Evolutionary conservation across 2,113 vertebrate species (phyloP).

Genomic region (Stomatorhinus ivindoensis): DNA sequence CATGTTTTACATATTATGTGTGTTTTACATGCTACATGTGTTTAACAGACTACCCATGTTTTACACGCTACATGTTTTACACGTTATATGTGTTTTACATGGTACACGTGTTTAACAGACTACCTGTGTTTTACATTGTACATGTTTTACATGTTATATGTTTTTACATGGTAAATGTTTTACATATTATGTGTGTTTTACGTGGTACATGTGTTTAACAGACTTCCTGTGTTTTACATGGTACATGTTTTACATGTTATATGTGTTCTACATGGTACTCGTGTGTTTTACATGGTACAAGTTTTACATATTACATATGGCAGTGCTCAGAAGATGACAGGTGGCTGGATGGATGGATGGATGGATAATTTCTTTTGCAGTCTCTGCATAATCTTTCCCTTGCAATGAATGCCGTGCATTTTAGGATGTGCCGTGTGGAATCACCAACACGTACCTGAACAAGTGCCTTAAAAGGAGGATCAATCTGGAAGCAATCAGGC

Average conservation of each 20-base stretch:
- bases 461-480: not conserved
- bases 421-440: not conserved
- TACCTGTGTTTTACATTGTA: too few relatives aligned
- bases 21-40: too few relatives aligned
- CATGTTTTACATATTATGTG: too few relatives aligned
- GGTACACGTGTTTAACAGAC: not conserved
- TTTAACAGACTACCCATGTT: not conserved
- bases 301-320: too few relatives aligned
- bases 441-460: not conserved
- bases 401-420: not conserved
- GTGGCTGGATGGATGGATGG: not conserved
- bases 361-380: not conserved
- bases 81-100: not conserved
- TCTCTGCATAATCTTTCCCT: not conserved
- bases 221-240: too few relatives aligned
- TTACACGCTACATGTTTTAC: not conserved
- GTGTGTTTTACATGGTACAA: too few relatives aligned
- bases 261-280: too few relatives aligned
- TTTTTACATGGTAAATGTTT: too few relatives aligned
- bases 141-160: not conserved
- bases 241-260: too few relatives aligned
- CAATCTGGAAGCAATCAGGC: conserved; percentile 6
- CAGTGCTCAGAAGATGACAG: not conserved
- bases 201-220: not conserved
- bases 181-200: not conserved